Evolutionary conservation across 1,140 invertebrate genomes (phyloP).

Genomic region (Bombus difficillimus): DNA sequence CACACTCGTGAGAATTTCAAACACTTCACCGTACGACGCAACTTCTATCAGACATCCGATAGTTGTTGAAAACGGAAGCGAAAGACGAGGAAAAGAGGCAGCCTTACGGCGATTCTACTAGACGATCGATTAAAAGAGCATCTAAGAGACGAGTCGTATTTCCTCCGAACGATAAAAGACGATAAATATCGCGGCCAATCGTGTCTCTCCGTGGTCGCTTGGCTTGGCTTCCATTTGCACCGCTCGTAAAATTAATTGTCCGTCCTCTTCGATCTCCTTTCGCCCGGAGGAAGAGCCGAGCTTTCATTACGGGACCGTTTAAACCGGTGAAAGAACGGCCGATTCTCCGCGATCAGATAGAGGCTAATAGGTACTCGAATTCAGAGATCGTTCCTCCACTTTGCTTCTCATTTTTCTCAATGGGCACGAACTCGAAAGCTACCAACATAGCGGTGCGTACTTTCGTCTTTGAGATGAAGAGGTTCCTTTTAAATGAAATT

Average conservation of each 20-base stretch:
- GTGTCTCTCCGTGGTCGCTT: background rate
- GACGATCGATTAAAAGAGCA: background rate
- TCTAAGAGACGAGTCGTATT: background rate
- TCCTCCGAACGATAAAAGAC: conserved; percentile 13
- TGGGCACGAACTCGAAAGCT: background rate
- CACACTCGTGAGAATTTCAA: background rate
- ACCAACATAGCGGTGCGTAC: background rate
- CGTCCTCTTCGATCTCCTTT: conserved; percentile 21
- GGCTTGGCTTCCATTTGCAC: conserved; percentile 42
- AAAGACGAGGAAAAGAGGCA: background rate
- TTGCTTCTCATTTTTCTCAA: background rate
- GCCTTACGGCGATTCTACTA: background rate
- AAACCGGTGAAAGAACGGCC: conserved; percentile 15
- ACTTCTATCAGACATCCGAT: background rate
- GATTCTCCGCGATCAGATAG: conserved; percentile 16
- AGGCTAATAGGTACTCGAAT: conserved; percentile 13
- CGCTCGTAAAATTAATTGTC: conserved; percentile 60
- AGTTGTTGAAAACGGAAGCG: no score
- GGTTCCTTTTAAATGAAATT: background rate
- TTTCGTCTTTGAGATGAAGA: background rate
- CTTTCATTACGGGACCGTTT: conserved; percentile 27
- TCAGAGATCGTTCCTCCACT: background rate
- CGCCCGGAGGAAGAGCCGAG: background rate
- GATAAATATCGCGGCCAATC: conserved; percentile 38
- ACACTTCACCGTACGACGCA: background rate